Percentiles rank a stretch among this genome's conserved stretches.
Evolutionary conservation across 2,113 vertebrate genomes (phyloP).

Genomic region (Pseudonaja textilis): DNA sequence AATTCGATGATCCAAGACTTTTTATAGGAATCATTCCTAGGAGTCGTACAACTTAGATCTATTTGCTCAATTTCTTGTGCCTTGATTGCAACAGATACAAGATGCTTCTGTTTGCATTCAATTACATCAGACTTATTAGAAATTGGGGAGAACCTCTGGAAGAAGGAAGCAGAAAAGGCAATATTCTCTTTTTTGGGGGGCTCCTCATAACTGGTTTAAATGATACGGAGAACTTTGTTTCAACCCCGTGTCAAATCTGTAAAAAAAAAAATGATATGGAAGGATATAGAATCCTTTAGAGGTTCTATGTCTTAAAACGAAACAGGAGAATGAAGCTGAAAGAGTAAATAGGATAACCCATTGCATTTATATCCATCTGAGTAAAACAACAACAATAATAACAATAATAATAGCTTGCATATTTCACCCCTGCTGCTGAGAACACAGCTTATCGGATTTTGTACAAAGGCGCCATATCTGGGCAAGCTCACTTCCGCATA

Average conservation of each 20-base stretch:
- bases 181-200: neutral
- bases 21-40: neutral
- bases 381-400: conserved; percentile 40
- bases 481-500: conserved; percentile 53
- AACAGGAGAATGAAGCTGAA: neutral
- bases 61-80: neutral
- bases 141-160: neutral
- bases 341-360: conserved; percentile 27
- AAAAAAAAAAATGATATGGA: conserved; percentile 16
- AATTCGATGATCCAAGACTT: neutral
- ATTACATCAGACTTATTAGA: neutral
- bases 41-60: too few species aligned
- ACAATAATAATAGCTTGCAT: neutral
- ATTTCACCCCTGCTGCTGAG: conserved; percentile 45
- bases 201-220: neutral
- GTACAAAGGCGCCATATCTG: conserved; percentile 49
- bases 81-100: neutral
- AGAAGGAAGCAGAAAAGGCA: neutral
- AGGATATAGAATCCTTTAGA: conserved; percentile 43
- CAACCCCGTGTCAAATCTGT: neutral
- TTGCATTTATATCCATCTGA: conserved; percentile 40
- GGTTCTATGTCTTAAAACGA: conserved; percentile 2
- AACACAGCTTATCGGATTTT: conserved; percentile 44
- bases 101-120: neutral
- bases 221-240: neutral